Base-by-base conservation (phyloP, 2,797 vertebrate genomes). In the Neosalanx taihuensis region DNA sequence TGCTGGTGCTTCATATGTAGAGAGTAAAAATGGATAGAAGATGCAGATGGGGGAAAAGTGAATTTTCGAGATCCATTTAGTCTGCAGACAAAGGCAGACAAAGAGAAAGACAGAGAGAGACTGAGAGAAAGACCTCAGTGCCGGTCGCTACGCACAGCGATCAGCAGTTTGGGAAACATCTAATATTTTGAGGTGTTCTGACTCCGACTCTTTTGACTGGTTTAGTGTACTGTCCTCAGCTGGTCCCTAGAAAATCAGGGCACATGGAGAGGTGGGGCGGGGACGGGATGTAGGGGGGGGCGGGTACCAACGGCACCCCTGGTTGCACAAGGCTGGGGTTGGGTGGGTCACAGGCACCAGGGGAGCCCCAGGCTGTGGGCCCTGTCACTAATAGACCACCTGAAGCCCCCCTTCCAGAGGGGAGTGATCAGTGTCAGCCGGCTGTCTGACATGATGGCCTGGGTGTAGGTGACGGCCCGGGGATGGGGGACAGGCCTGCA, bases 381-480 rank as follows among this genome's bases (percentile, higher is more conserved):
- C 58, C 51, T 58, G 65, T 68, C 70, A 64, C 51, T 29, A 31
- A 49, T 64, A 67, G 51, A 73, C 70, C 75, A 74, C 73, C 56
- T 71, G 31, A 59, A 72, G 67, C 74, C 70, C 35, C 51, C 51
- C 51, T 46, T 61, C 2, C 26, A 61, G 58, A 5, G 31, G 69
- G 74, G 78, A 66, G 67, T 73, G 78, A 80, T 78, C 78, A 75
- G 69, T 70, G 79, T 77, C 79, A 78, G 31, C 61, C 70, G 29
- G 65, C 78, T 78, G 69, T 71, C 72, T 76, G 79, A 81, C 82
- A 79, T 67, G 30, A 64, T 77, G 80, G 72, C 69, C 72, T 5
- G 18, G n/a, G 70, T 68, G 71, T 76, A 58, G 49, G 64, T 76
- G 66, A 35, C 20, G 57, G 37, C 37, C 46, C 18, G 13, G 29